These are phyloP conservation scores for Scytalopus superciliaris DNA, from an alignment of 2,113 vertebrate genomes.

Conservation along the genomic window DNA sequence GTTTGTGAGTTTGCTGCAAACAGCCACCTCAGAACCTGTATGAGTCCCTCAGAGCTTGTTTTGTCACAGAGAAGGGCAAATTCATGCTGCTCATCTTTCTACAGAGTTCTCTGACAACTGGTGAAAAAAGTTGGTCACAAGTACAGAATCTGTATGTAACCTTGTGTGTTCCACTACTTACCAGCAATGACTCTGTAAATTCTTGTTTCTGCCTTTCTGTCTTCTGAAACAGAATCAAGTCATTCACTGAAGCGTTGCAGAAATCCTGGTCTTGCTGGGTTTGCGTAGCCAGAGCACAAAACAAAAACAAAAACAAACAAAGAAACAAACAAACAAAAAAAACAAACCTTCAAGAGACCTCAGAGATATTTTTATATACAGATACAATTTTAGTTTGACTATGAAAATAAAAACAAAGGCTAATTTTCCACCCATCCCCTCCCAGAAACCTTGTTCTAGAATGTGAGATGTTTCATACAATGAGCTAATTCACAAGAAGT, in stretches of 20 bases:
- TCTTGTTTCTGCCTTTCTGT: background rate
- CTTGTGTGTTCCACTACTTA: background rate
- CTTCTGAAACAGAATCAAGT: background rate
- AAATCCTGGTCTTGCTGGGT: background rate
- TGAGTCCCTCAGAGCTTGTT: background rate
- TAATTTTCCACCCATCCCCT: background rate
- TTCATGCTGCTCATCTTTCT: background rate
- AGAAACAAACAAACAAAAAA: no score
- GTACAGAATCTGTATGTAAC: background rate
- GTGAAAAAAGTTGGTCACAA: background rate
- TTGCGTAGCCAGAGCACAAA: background rate
- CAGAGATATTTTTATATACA: background rate
- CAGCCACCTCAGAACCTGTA: background rate
- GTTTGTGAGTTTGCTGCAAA: background rate
- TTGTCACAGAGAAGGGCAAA: background rate
- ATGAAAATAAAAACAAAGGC: background rate
- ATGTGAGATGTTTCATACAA: background rate
- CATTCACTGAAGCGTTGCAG: background rate
- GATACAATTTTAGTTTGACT: background rate
- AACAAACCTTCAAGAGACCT: background rate
- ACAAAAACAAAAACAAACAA: no score
- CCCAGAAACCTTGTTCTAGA: background rate
- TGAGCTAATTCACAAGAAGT: background rate
- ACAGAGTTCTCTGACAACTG: background rate
- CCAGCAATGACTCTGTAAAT: background rate